Base-by-base conservation (phyloP, 2,797 vertebrate genomes). In the Eospalax fontanierii region DNA sequence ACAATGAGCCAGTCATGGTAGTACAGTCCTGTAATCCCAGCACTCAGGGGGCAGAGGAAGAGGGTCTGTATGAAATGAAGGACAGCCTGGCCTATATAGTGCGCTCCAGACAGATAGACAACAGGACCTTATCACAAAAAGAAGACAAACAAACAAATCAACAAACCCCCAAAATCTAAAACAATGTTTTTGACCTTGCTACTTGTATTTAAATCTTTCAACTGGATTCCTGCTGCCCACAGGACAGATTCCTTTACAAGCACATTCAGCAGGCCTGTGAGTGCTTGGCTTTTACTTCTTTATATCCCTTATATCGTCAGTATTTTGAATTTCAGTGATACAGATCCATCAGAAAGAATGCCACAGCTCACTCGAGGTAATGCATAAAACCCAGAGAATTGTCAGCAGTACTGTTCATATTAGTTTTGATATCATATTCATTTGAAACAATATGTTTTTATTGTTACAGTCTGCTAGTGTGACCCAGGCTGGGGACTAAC, bases 191-290 rank as follows among this genome's bases (percentile, higher is more conserved):
- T 93, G 63, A 82, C 35, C 24, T 74, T 63, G 35, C 38, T 22
- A 78, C 28, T 90, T 93, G 30, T 81, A 22, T 80, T 78, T 75
- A 88, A 63, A 66, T 74, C 21, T 90, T 86, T 82, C 68, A 68
- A 0, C 57, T 85, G 22, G 6, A 16, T 92, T 7, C 2, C 66
- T 1, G 40, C 50, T 80, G 43, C 10, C 63, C 57, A 80, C 50
- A 90, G 5, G 46, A 54, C 38, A 86, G 35, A 68, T 50, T 94
- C 40, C 12, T 90, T 71, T 84, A 68, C 16, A 87, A 80, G 50
- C 89, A 3, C 35, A 50, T 82, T 74, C 11, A 43, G 10, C 5
- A 91, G 43, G 54, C 9, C 9, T 40, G 0, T 50, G 21, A 81
- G 5, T 76, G 65, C 24, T 86, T 89, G 66, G 7, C 6, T 71